Percentiles rank a stretch among this genome's conserved stretches.
Conservation (phyloP, 2,888 invertebrate species). For the Thecophora atra region DNA sequence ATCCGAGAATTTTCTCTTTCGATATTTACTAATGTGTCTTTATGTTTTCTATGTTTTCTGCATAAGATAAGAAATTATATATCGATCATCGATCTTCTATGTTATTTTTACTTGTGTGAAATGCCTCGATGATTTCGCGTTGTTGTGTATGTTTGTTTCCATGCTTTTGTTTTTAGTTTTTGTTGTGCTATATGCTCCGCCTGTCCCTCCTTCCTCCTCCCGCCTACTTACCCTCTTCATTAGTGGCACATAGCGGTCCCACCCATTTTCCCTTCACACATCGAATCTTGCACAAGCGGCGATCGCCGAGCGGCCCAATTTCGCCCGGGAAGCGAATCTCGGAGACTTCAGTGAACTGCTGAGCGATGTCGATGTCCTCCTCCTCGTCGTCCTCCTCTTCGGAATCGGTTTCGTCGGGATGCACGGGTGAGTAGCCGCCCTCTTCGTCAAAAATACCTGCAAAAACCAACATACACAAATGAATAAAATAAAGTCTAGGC, state of each 20-base stretch:
- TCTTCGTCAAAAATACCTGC: slow-evolving; percentile 63
- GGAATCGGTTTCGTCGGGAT: slow-evolving; percentile 62
- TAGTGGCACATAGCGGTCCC: slow-evolving; percentile 79
- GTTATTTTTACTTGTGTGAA: no score
- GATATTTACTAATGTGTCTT: no score
- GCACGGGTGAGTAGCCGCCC: slow-evolving; percentile 61
- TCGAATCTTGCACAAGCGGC: slow-evolving; percentile 82
- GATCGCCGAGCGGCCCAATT: slow-evolving; percentile 77
- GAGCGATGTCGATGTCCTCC: slow-evolving; percentile 62
- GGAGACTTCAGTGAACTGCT: slow-evolving; percentile 65
- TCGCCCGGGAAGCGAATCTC: slow-evolving; percentile 75
- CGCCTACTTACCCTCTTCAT: slow-evolving; percentile 73
- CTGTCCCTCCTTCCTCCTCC: slow-evolving; percentile 24
- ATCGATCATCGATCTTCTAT: no score
- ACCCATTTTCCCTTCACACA: slow-evolving; percentile 87
- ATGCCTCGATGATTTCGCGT: no score
- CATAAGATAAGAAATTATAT: no score
- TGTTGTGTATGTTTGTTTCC: background rate
- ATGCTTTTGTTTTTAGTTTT: slow-evolving; percentile 35
- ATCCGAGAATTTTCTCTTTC: no score
- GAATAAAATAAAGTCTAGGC: no score
- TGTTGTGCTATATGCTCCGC: slow-evolving; percentile 38
- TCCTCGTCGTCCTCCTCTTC: slow-evolving; percentile 65
- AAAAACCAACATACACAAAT: no score
- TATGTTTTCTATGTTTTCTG: no score